Base-by-base conservation (phyloP, 1,140 invertebrate genomes). In the Dryas iulia region DNA sequence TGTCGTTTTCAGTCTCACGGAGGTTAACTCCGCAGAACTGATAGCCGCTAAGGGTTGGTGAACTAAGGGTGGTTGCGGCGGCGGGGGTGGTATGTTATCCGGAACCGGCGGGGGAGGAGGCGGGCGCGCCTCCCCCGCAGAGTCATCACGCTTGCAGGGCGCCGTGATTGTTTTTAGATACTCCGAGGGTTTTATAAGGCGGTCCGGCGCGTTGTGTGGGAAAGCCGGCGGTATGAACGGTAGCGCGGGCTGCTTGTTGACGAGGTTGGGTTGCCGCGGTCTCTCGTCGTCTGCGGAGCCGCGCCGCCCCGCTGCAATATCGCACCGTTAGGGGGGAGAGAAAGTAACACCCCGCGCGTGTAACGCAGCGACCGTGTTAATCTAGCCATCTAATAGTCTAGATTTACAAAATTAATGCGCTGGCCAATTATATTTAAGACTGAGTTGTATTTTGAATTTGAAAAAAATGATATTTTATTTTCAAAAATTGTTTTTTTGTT, bases 221-320 rank as follows among this genome's bases (percentile, higher is more conserved):
- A 98, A 98, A 86, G 96, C 96, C 24, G 97, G 97, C 53, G 97
- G 97, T 83, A 98, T 96, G 93, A 98, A 98, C 69, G 97, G 96
- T 66, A 97, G 89, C 73, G 95, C 96, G 87, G 96, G 94, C 87
- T 97, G 96, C 88, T 96, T 96, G 92, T 96, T 96, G 76, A 96
- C 94, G 87, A 96, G 92, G 91, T 96, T 94, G 71, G 93, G 93
- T 57, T 90, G 93, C 73, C 88, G 93, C 66, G 90, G 92, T 76
- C 92, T 79, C 69, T 87, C 86, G 82, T 92, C 90, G 76, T 92
- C 91, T 83, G 86, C 72, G 39, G 83, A 84, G 76, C 79, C 81
- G 74, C 71, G 91, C 79, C 69, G 90, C 86, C 72, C 82, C 78
- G 82, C 88, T 89, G 88, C 79, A 83, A 84, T 59, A 81, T 59